Base-by-base conservation (phyloP, 2,888 invertebrate genomes). In the Yponomeuta cagnagella region DNA sequence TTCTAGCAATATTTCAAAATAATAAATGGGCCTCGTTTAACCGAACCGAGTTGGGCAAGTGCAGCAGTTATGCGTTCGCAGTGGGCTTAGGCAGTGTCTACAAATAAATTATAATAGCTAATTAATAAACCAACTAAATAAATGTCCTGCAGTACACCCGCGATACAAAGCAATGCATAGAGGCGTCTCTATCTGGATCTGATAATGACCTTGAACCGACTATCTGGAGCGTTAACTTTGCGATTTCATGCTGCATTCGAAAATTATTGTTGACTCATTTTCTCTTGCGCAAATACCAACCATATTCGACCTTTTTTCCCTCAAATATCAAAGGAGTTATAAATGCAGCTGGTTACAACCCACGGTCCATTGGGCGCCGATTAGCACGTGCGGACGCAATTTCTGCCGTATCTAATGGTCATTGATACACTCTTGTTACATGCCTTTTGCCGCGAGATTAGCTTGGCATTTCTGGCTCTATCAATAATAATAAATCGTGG, bases 161-260 rank as follows among this genome's bases (percentile, higher is more conserved):
- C 52, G 12, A 65, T 10, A 65, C 10, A 8, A 64, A 30, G 23
- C 30, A 65, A 65, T 31, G 33, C 33, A 65, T 65, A 30, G 31
- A 33, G 30, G 33, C 65, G 65, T 30, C 65, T 65, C 65, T 10
- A 37, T 37, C 48, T 70, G 37, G 69, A 37, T 67, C 31, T 69
- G 72, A 71, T 70, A 70, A 65, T 72, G 72, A 72, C 70, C 72
- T 69, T 48, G 52, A 48, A 33, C 9, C 52, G 65, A 63, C n/a
- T 70, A 72, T 70, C 64, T 58, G 69, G 70, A 71, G 72, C 72
- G 69, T 70, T 68, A 70, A 68, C 58, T 68, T 15, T 37, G 33
- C 63, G 68, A 70, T 72, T 72, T 72, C 69, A 71, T 58, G 69
- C 69, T 68, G 63, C 48, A 33, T 63, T 15, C 48, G 10, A 71